Conservation (phyloP, 2,888 invertebrate genomes). For the Merodon equestris region DNA sequence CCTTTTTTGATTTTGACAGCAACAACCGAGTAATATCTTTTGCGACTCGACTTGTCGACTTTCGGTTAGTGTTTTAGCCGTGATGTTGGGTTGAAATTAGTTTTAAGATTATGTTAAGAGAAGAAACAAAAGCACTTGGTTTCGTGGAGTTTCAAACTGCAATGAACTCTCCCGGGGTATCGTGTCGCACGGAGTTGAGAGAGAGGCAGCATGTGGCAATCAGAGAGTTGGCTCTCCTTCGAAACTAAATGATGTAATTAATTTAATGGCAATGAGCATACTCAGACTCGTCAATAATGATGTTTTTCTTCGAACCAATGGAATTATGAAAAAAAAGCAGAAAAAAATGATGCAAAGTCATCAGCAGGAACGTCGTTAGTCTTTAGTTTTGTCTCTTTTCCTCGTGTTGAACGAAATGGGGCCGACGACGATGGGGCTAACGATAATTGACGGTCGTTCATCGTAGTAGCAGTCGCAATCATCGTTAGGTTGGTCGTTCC, state of each 20-base stretch:
- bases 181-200: slow-evolving; percentile 59
- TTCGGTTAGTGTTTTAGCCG: slow-evolving; percentile 5
- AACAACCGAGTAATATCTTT: slow-evolving; percentile 24
- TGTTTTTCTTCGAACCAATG: slow-evolving; percentile 62
- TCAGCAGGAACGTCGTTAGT: slow-evolving; percentile 30
- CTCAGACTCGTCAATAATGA: slow-evolving; percentile 65
- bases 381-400: slow-evolving; percentile 48
- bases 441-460: slow-evolving; percentile 58
- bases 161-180: slow-evolving; percentile 59
- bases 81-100: neutral
- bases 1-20: slow-evolving; percentile 34
- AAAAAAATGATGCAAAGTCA: slow-evolving; percentile 40
- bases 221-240: slow-evolving; percentile 52
- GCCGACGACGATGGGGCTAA: slow-evolving; percentile 48
- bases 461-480: slow-evolving; percentile 39
- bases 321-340: slow-evolving; percentile 34
- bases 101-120: neutral
- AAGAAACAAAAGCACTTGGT: slow-evolving; percentile 57
- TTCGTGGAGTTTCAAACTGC: slow-evolving; percentile 65
- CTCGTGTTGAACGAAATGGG: slow-evolving; percentile 6
- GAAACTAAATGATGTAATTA: slow-evolving; percentile 72
- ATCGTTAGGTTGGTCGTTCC: slow-evolving; percentile 34
- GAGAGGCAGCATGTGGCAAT: slow-evolving; percentile 16
- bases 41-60: slow-evolving; percentile 18
- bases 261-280: slow-evolving; percentile 71